Evolutionary conservation across 2,113 vertebrate genomes (phyloP).

Genomic region (Pelecanus crispus): DNA sequence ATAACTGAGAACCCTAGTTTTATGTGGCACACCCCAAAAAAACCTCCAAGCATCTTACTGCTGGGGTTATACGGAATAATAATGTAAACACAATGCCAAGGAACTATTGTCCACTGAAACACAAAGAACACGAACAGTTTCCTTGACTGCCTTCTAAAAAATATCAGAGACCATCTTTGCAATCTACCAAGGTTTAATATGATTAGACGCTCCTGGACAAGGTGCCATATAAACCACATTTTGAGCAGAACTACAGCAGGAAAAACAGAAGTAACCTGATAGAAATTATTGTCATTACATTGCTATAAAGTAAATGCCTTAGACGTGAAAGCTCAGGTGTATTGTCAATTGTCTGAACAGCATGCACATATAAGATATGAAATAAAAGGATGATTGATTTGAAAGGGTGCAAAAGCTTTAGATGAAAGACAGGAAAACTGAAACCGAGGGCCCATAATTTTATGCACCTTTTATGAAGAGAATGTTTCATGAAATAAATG

Average conservation of each 20-base stretch:
- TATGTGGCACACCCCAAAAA: background rate
- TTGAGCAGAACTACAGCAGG: background rate
- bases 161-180: background rate
- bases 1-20: background rate
- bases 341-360: background rate
- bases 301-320: background rate
- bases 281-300: constrained; percentile 14
- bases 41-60: background rate
- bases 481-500: background rate
- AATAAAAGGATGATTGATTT: constrained; percentile 22
- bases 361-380: background rate
- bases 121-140: background rate
- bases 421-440: background rate
- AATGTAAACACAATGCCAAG: background rate
- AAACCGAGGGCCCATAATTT: background rate
- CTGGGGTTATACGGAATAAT: background rate
- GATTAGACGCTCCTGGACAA: background rate
- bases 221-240: background rate
- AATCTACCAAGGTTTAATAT: background rate
- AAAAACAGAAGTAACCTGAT: background rate
- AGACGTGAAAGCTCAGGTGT: background rate
- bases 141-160: background rate
- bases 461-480: background rate
- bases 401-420: constrained; percentile 6
- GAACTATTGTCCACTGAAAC: background rate